Evolutionary conservation across 2,888 invertebrate genomes (phyloP).

Genomic region (Drosophila flavopinicola): DNA sequence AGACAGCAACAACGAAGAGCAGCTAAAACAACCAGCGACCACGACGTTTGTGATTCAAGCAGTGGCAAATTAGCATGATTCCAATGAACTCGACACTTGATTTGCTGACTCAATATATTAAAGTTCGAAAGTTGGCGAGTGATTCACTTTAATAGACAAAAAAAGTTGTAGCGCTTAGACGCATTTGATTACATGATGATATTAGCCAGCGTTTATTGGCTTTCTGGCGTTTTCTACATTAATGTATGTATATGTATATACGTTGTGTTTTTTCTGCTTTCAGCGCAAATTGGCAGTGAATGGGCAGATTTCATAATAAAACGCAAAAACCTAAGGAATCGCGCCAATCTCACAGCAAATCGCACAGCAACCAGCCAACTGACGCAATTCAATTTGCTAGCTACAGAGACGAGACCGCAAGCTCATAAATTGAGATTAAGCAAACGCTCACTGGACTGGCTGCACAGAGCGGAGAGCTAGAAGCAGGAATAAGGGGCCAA

Average conservation of each 20-base stretch:
- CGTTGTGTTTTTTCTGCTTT: conserved; percentile 23
- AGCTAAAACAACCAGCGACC: not conserved
- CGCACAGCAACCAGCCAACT: conserved; percentile 55
- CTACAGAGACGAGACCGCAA: conserved; percentile 60
- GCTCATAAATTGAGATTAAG: conserved; percentile 77
- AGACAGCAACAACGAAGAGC: not conserved
- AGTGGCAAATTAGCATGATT: conserved; percentile 61
- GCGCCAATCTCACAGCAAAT: conserved; percentile 34
- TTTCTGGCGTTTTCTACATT: conserved; percentile 44
- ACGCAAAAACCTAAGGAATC: conserved; percentile 53
- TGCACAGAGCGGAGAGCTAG: conserved; percentile 7
- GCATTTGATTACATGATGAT: conserved; percentile 62
- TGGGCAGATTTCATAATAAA: conserved; percentile 73
- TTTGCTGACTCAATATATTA: conserved; percentile 63
- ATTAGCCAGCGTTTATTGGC: conserved; percentile 13
- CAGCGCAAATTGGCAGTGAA: conserved; percentile 69
- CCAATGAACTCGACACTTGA: conserved; percentile 54
- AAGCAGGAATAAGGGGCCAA: not conserved
- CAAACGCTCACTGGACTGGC: conserved; percentile 51
- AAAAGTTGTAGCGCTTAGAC: conserved; percentile 32
- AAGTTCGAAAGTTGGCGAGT: conserved; percentile 37
- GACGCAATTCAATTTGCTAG: conserved; percentile 79
- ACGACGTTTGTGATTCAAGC: conserved; percentile 37
- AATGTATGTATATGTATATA: conserved; percentile 6
- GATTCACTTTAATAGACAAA: conserved; percentile 57